Evolutionary conservation across 2,113 vertebrate species (phyloP).

Genomic region (Glaucidium brasilianum): DNA sequence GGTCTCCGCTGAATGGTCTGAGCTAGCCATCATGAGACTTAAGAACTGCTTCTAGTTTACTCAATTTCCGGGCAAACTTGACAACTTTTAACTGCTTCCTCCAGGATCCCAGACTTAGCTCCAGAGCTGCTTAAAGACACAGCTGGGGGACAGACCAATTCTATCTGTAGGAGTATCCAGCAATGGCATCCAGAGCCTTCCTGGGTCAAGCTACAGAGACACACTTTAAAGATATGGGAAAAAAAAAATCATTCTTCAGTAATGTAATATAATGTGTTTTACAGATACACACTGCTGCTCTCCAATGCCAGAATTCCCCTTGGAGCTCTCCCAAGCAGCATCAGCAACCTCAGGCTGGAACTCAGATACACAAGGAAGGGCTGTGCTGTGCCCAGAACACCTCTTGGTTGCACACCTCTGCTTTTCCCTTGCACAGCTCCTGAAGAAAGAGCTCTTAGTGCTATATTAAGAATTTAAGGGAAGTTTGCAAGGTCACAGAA

Average conservation of each 20-base stretch:
- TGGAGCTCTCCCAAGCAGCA: neutral
- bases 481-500: neutral
- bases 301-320: neutral
- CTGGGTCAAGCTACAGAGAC: neutral
- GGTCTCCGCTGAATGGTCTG: neutral
- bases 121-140: neutral
- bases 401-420: neutral
- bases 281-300: neutral
- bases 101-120: neutral
- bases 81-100: conserved; percentile 36
- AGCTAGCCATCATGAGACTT: neutral
- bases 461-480: neutral
- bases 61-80: conserved; percentile 48
- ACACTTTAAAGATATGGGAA: neutral
- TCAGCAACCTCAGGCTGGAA: neutral
- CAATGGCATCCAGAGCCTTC: neutral
- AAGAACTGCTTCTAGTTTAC: conserved; percentile 7
- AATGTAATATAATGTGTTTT: neutral
- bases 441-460: neutral
- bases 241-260: neutral
- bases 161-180: neutral
- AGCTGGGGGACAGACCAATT: neutral
- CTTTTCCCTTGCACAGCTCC: neutral
- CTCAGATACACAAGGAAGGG: neutral
- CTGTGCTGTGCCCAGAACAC: neutral